A percentile compares a stretch with the other conserved stretches of the same genome.
Evolutionary conservation across 2,113 vertebrate genomes (phyloP).

Genomic region (Baryphthengus martii): DNA sequence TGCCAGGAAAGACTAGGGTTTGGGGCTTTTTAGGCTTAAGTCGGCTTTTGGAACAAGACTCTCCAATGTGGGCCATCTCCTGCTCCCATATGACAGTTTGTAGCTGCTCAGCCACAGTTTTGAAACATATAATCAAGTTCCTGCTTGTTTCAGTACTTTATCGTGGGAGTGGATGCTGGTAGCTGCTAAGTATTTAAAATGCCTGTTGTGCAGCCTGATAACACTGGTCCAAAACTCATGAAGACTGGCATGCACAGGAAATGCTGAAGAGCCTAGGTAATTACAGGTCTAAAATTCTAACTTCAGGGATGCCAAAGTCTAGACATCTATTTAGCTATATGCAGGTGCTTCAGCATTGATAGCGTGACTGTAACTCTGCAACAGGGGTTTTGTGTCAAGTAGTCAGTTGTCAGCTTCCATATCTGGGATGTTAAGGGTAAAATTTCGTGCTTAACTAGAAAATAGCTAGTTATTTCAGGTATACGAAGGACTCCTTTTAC

Average conservation of each 20-base stretch:
- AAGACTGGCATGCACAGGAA: neutral
- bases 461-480: neutral
- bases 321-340: neutral
- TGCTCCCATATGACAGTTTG: neutral
- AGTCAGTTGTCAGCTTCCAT: neutral
- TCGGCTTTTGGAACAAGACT: neutral
- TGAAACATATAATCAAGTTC: neutral
- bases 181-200: neutral
- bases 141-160: neutral
- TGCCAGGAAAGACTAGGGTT: neutral
- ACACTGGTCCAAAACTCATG: neutral
- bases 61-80: neutral
- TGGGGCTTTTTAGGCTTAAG: neutral
- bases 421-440: neutral
- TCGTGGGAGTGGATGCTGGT: neutral
- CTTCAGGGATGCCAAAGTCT: neutral
- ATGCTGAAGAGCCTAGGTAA: neutral
- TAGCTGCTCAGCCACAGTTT: neutral
- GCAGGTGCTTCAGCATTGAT: accelerated
- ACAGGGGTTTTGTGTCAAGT: accelerated
- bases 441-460: neutral
- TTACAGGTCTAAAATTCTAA: neutral
- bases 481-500: neutral
- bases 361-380: neutral
- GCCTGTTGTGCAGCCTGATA: neutral